Evolutionary conservation across 2,113 vertebrate genomes (phyloP).

Genomic region (Catharus fuscescens): DNA sequence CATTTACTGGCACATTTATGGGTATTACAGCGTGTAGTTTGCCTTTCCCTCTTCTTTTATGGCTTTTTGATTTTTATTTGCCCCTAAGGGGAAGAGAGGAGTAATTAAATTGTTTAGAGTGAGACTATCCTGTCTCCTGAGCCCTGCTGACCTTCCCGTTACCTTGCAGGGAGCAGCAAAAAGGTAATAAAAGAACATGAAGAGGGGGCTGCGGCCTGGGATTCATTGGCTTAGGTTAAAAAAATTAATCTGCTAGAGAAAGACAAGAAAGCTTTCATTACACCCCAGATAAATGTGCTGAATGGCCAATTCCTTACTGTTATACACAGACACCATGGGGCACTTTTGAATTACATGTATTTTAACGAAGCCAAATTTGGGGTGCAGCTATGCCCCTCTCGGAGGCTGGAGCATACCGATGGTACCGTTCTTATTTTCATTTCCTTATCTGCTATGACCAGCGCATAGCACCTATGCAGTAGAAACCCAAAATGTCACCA

Average conservation of each 20-base stretch:
- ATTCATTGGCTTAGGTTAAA: neutral
- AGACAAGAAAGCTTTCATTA: neutral
- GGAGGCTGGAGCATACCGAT: fast-evolving
- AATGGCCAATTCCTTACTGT: neutral
- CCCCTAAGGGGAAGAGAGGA: neutral
- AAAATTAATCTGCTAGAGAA: neutral
- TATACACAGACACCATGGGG: neutral
- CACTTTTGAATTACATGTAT: neutral
- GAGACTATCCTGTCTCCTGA: neutral
- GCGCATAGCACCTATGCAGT: fast-evolving
- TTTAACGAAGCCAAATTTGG: neutral
- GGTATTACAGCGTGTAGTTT: neutral
- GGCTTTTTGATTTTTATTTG: neutral
- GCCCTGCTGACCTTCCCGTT: neutral
- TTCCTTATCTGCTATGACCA: neutral
- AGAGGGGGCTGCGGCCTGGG: neutral
- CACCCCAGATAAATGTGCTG: neutral
- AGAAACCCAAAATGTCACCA: fast-evolving
- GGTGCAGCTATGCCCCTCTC: too few species aligned
- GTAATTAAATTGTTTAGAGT: neutral
- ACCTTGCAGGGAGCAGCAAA: neutral
- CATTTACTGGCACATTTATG: neutral
- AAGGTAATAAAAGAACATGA: neutral
- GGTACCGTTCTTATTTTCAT: neutral
- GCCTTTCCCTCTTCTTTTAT: neutral